phyloP scores from a whole-genome alignment of 2,113 vertebrate species.

The Colius striatus region DNA sequence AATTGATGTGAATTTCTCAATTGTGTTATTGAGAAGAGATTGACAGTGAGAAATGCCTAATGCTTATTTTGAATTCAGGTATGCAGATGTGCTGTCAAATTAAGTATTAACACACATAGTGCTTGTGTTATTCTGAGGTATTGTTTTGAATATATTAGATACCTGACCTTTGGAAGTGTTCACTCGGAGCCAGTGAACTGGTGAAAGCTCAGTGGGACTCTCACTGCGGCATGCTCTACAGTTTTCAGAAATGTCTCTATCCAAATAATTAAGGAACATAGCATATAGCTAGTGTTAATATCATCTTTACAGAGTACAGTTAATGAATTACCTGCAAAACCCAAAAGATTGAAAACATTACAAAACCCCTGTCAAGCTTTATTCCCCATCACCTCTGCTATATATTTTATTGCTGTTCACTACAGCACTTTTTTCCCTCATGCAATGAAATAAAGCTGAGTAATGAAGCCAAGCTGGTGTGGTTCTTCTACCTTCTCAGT shows the following conservation, averaged over 20 bases:
- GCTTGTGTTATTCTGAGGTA: conserved; percentile 9
- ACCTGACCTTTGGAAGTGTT: conserved; percentile 29
- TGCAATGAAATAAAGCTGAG: not conserved
- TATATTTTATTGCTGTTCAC: not conserved
- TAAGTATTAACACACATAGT: conserved; percentile 36
- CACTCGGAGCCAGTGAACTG: not conserved
- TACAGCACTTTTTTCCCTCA: not conserved
- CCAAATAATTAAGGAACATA: not conserved
- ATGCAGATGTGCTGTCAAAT: conserved; percentile 64
- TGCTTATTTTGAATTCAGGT: conserved; percentile 52
- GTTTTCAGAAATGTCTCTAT: not conserved
- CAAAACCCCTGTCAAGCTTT: not conserved
- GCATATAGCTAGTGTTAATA: not conserved
- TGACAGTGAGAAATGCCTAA: conserved; percentile 53
- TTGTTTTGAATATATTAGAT: conserved; percentile 38
- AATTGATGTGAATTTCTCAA: conserved; percentile 64
- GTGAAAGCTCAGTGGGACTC: not conserved
- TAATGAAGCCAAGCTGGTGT: not conserved
- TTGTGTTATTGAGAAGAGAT: conserved; percentile 48
- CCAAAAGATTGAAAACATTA: not conserved
- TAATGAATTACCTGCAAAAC: not conserved
- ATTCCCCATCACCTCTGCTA: not conserved
- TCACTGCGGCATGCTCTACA: not conserved
- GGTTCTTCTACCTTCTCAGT: not conserved
- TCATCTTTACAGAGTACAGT: not conserved